These are phyloP conservation scores for Rhadina sibilatrix DNA, from an alignment of 2,113 vertebrate species.

Conservation along the genomic window DNA sequence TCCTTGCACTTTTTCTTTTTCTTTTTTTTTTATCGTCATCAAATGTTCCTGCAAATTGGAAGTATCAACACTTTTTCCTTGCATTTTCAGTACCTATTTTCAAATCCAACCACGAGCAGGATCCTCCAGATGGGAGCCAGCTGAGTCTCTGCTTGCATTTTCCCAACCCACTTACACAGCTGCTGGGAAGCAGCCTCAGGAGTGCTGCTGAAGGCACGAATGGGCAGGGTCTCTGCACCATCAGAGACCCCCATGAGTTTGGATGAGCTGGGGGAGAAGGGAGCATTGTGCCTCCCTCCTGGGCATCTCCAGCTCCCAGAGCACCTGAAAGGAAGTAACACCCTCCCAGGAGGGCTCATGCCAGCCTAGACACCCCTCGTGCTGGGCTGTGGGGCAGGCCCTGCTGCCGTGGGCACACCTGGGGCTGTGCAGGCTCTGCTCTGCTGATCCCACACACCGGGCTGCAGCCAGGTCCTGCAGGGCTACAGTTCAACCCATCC, in stretches of 20 bases:
- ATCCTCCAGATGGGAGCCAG: neutral
- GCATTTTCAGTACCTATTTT: neutral
- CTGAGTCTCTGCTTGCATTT: neutral
- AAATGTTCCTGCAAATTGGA: neutral
- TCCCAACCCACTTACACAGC: neutral
- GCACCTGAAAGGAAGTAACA: neutral
- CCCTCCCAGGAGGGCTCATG: accelerated
- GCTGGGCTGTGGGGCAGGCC: neutral
- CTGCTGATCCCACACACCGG: accelerated
- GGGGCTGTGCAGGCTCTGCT: neutral
- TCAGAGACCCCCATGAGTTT: accelerated
- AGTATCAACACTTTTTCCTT: neutral
- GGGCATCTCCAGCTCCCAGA: neutral
- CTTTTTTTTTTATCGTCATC: neutral
- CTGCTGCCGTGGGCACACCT: accelerated
- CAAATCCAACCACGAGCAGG: neutral
- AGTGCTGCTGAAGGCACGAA: accelerated
- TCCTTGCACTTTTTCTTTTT: neutral
- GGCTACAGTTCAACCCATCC: neutral
- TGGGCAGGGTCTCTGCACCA: neutral
- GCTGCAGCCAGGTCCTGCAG: neutral
- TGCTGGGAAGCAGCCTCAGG: neutral
- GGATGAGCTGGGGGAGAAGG: neutral
- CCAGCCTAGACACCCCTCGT: neutral
- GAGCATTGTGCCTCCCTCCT: neutral